Conservation (phyloP, 2,797 vertebrate genomes). For the Aplochiton taeniatus region DNA sequence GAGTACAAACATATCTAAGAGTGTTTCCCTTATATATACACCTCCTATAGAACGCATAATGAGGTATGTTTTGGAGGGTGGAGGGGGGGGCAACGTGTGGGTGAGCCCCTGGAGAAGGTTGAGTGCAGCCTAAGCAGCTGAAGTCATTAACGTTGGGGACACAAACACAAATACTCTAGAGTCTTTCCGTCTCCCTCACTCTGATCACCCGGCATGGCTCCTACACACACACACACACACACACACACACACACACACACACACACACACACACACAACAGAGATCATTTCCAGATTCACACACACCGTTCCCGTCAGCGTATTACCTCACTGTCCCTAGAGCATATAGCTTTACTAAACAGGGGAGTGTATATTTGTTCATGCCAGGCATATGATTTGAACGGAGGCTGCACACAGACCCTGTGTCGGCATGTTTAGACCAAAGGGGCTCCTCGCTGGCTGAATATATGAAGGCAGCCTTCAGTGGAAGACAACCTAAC, state of each 20-base stretch:
- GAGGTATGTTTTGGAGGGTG: no score
- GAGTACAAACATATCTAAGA: no score
- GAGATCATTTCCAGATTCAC: neutral
- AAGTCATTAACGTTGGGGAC: constrained; percentile 57
- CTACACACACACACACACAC: neutral
- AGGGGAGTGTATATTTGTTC: neutral
- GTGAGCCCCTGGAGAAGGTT: neutral
- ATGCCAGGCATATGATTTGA: constrained; percentile 16
- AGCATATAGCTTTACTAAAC: no score
- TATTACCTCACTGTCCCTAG: no score
- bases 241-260: constrained; percentile 3
- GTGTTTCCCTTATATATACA: no score
- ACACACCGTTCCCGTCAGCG: no score
- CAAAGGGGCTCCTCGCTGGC: neutral
- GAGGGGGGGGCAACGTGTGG: constrained; percentile 6
- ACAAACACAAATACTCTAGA: constrained; percentile 50
- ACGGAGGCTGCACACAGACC: neutral
- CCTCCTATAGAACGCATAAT: no score
- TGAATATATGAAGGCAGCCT: no score
- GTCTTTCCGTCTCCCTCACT: no score
- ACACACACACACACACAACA: neutral
- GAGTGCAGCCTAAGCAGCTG: constrained; percentile 47
- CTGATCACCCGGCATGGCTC: no score
- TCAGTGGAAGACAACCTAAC: no score
- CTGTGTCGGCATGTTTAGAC: neutral